A percentile compares a stretch with the other conserved stretches of the same genome.
Evolutionary conservation across 2,888 invertebrate genomes (phyloP).

Genomic region (Sminthurinus aureus): DNA sequence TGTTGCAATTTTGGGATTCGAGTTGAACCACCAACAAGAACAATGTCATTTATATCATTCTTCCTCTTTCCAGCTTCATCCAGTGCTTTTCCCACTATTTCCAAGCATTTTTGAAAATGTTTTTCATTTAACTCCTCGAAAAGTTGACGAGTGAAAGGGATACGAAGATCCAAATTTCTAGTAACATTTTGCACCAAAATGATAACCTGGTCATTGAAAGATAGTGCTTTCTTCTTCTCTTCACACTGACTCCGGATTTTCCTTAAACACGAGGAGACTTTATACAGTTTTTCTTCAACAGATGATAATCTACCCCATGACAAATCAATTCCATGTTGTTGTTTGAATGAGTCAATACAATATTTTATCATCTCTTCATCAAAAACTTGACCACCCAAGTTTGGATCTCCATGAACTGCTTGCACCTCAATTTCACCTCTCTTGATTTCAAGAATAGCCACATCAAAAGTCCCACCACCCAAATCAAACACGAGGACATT

Average conservation of each 20-base stretch:
- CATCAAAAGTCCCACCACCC: slow-evolving; percentile 70
- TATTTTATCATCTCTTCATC: slow-evolving; percentile 78
- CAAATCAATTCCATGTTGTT: not conserved
- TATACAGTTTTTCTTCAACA: not conserved
- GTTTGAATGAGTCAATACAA: slow-evolving; percentile 77
- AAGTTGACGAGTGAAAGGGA: not conserved
- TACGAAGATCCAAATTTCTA: not conserved
- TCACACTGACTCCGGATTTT: not conserved
- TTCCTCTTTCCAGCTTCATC: not conserved
- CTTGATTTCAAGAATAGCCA: slow-evolving; percentile 66
- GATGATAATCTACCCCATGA: not conserved
- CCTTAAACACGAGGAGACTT: not conserved
- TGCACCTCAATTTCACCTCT: slow-evolving; percentile 76
- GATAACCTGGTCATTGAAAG: not conserved
- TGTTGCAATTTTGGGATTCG: not conserved
- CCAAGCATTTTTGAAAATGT: not conserved
- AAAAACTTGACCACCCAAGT: slow-evolving; percentile 70
- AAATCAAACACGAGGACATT: slow-evolving; percentile 69
- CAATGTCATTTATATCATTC: not conserved
- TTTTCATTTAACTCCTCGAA: not conserved
- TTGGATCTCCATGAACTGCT: slow-evolving; percentile 68
- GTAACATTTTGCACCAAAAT: not conserved
- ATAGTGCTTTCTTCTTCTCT: not conserved
- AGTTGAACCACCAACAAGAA: not conserved
- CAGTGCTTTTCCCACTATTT: not conserved